These are phyloP conservation scores for Oxyura jamaicensis DNA, from an alignment of 2,113 vertebrate genomes.

Conservation along the genomic window DNA sequence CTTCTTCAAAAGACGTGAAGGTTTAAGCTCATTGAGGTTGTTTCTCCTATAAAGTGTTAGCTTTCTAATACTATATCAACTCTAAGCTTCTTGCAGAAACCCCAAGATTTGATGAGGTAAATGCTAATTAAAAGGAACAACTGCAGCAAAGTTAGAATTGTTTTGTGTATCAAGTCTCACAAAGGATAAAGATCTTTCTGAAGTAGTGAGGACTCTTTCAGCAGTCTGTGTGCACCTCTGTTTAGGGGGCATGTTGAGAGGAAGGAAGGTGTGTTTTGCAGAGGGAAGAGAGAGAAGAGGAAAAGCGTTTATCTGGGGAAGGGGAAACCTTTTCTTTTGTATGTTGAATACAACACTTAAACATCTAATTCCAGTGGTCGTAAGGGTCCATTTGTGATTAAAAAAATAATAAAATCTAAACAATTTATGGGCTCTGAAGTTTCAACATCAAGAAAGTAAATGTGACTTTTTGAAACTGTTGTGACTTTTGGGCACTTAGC, in stretches of 20 bases:
- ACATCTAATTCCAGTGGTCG: conserved; percentile 2
- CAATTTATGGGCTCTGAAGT: conserved; percentile 1
- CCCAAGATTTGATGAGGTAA: fast-evolving
- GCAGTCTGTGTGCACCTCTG: background rate
- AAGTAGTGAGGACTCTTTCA: background rate
- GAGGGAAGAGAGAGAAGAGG: background rate
- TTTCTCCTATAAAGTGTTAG: background rate
- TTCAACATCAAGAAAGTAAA: conserved; percentile 20
- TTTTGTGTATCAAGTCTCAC: background rate
- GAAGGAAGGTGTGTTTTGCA: background rate
- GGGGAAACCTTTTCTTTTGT: background rate
- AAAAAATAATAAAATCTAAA: background rate
- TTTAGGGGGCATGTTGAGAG: background rate
- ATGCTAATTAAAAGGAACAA: background rate
- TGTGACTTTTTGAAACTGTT: conserved; percentile 10
- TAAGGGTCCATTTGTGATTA: conserved; percentile 28
- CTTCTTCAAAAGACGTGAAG: background rate
- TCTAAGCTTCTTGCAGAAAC: conserved; percentile 6
- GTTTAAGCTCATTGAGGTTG: background rate
- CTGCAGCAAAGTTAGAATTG: background rate
- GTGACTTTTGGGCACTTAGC: conserved; percentile 71
- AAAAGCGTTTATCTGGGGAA: background rate
- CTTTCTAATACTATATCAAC: background rate
- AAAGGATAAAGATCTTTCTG: background rate
- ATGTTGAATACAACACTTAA: background rate